Evolutionary conservation across 37 sponge, comb jelly and placozoan genomes (phyloP).

Genomic region (Cladorhizidae sp.): DNA sequence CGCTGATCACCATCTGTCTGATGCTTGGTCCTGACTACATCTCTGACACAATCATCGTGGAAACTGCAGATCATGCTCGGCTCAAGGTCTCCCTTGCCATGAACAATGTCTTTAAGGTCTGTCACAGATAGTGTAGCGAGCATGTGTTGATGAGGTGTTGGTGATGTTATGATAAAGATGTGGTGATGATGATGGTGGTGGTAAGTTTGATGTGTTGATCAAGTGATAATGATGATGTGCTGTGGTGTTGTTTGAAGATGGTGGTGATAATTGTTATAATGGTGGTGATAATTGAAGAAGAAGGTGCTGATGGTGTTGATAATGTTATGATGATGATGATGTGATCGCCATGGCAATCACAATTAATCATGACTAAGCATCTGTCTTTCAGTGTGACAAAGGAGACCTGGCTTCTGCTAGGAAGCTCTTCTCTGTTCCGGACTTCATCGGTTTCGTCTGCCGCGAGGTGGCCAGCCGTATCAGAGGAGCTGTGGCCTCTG

Average conservation of each 20-base stretch:
- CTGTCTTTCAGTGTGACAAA: neutral
- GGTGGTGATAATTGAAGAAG: too few relatives aligned
- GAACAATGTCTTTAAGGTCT: slow-evolving; percentile 87
- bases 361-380: too few relatives aligned
- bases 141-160: neutral
- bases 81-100: slow-evolving; percentile 76
- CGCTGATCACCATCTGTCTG: slow-evolving; percentile 80
- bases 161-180: too few relatives aligned
- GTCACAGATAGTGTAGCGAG: neutral
- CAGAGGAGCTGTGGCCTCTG: slow-evolving; percentile 77
- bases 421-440: slow-evolving; percentile 87
- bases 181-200: neutral
- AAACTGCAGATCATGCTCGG: slow-evolving; percentile 94
- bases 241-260: too few relatives aligned
- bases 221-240: too few relatives aligned
- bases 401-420: slow-evolving; percentile 60
- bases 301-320: too few relatives aligned
- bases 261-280: too few relatives aligned
- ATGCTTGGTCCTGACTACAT: slow-evolving; percentile 94
- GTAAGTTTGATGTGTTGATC: neutral
- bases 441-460: slow-evolving; percentile 94
- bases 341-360: too few relatives aligned
- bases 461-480: slow-evolving; percentile 87
- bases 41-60: slow-evolving; percentile 84
- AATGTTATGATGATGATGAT: too few relatives aligned